phyloP scores from a whole-genome alignment of 1,140 invertebrate genomes.

The Amyelois transitella region DNA sequence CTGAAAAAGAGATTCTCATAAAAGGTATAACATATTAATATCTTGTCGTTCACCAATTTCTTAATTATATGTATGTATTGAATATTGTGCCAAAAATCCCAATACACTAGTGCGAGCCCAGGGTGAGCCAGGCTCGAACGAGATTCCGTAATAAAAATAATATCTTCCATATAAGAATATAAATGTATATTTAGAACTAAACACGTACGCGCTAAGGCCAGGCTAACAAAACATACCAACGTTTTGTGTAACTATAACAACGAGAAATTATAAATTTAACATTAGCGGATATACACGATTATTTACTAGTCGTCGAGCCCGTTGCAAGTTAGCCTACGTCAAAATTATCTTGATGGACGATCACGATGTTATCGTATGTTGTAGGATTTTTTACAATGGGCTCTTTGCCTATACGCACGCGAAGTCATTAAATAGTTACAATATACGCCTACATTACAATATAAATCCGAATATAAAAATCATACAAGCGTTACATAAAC shows the following conservation, averaged over 20 bases:
- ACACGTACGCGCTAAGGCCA: neutral
- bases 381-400: neutral
- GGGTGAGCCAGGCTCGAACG: conserved; percentile 16
- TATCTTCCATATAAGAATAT: conserved; percentile 11
- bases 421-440: neutral
- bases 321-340: too few relatives aligned
- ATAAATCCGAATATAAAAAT: conserved; percentile 11
- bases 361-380: neutral
- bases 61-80: too few relatives aligned
- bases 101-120: too few relatives aligned
- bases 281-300: neutral
- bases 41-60: too few relatives aligned
- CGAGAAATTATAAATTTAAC: neutral
- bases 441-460: neutral
- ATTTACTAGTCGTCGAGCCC: neutral
- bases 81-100: too few relatives aligned
- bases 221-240: conserved; percentile 1
- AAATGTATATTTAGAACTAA: conserved; percentile 13
- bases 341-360: too few relatives aligned
- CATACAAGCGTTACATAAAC: conserved; percentile 5
- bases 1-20: too few relatives aligned
- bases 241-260: neutral
- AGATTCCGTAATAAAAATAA: conserved; percentile 25
- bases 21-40: too few relatives aligned
- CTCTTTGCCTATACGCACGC: neutral